These are phyloP conservation scores for Trichonephila clavata DNA, from an alignment of 1,140 invertebrate species.

Conservation along the genomic window DNA sequence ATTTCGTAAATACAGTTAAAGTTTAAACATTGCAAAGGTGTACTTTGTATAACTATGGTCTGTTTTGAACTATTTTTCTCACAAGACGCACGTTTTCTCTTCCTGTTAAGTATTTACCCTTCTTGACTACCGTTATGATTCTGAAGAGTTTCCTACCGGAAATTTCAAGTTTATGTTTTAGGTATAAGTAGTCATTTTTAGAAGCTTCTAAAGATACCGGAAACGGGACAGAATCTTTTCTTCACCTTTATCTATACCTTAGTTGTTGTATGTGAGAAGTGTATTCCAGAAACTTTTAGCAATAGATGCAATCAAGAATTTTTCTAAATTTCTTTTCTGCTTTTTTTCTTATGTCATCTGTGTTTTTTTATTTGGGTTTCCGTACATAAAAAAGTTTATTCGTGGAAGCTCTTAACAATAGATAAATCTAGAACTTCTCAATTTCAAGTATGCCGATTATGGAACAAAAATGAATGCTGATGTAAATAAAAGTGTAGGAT, in stretches of 20 bases:
- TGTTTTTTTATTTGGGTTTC: not conserved
- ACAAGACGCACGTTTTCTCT: not conserved
- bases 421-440: not conserved
- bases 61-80: not conserved
- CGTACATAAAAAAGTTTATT: not conserved
- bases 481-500: not conserved
- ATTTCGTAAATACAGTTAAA: not conserved
- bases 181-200: constrained; percentile 15
- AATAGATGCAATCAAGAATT: not conserved
- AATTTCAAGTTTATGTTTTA: constrained; percentile 4
- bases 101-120: not conserved
- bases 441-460: not conserved
- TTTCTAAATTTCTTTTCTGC: too few species aligned
- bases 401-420: not conserved
- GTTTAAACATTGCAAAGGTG: not conserved
- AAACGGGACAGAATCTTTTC: not conserved
- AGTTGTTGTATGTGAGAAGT: not conserved
- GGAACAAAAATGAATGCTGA: not conserved
- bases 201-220: not conserved
- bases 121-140: not conserved
- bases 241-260: not conserved
- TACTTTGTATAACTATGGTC: not conserved
- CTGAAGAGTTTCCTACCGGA: not conserved
- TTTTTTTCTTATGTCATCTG: not conserved
- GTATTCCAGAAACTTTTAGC: not conserved